Evolutionary conservation across 2,113 vertebrate species (phyloP), one percentile per base, ranked within the genome.

Genomic region (Aptenodytes forsteri): DNA sequence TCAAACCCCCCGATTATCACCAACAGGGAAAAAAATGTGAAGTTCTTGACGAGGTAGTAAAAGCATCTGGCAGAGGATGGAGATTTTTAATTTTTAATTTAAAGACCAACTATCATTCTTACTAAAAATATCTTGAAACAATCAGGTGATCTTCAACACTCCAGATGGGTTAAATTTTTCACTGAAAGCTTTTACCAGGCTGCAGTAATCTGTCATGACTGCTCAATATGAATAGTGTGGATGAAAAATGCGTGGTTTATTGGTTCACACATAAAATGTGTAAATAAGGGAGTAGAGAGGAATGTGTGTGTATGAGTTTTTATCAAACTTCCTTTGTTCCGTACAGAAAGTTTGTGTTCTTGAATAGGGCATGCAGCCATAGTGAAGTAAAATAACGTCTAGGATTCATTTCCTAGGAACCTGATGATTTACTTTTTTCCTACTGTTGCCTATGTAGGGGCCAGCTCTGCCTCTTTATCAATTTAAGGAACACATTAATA

Each of bases 31-130:
- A 42, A 86, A 86, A 88, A 94, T 7, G 17, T 16, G 4, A 77
- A 61, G 59, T 44, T 55, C 89, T 76, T 88, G 75, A 79, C 69
- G 90, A 70, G 46, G 21, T 71, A 94, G 87, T 86, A 83, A 83
- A 80, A 76, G 77, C 70, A 94, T 67, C 89, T 83, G 44, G 77
- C 84, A 46, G 36, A 25, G n/a, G 44, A 81, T 1, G 3, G 22
- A 83, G 82, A 72, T 71, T 89, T 84, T 92, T 82, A 66, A 82
- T 94, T 94, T 97, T 95, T 95, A 88, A 95, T 96, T 95, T 83
- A 47, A 94, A 94, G 73, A 85, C 30, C 52, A 96, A 86, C 66
- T 91, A 86, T 71, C 71, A 59, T 93, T 90, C 83, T 55, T 89
- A 55, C 87, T 94, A 96, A 97, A 97, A 88, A 92, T 78, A 91